Evolutionary conservation across 2,797 vertebrate species (phyloP).

Genomic region (Philypnodon macrostomus): DNA sequence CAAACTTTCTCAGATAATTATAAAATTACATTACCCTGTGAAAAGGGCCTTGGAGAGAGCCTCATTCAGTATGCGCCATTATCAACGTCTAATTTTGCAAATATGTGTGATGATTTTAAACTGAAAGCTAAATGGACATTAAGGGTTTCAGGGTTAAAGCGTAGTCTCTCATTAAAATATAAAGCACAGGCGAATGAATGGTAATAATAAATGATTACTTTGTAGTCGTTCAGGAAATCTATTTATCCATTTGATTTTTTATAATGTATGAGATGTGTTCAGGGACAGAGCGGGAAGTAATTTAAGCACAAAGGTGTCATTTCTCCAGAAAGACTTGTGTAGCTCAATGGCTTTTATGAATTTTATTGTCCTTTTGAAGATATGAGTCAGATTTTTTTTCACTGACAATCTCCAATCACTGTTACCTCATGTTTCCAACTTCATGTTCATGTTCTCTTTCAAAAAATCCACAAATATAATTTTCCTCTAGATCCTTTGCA

Average conservation of each 20-base stretch:
- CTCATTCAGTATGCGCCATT: slow-evolving; percentile 1
- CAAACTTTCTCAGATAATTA: slow-evolving; percentile 2
- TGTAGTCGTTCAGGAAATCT: slow-evolving; percentile 1
- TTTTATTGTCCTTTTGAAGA: not conserved
- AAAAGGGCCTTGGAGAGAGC: not conserved
- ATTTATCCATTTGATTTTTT: slow-evolving; percentile 5
- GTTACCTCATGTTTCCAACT: not conserved
- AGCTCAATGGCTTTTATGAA: not conserved
- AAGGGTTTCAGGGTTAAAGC: slow-evolving; percentile 3
- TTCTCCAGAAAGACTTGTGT: not conserved
- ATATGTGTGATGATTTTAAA: slow-evolving; percentile 7
- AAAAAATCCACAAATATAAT: too few species aligned
- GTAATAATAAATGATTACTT: slow-evolving; percentile 1
- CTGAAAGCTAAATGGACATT: slow-evolving; percentile 9
- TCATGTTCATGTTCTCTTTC: too few species aligned
- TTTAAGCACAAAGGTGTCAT: not conserved
- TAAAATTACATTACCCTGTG: not conserved
- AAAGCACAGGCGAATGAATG: slow-evolving; percentile 1
- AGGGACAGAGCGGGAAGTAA: slow-evolving; percentile 2
- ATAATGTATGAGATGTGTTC: not conserved
- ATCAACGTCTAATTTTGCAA: not conserved
- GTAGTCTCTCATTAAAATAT: not conserved
- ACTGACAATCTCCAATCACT: too few species aligned
- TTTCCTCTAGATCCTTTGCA: too few species aligned
- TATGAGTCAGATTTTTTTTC: not conserved